Percentiles rank a stretch among this genome's conserved stretches.
phyloP scores from a whole-genome alignment of 2,888 invertebrate species.

The Limenitis arthemis region DNA sequence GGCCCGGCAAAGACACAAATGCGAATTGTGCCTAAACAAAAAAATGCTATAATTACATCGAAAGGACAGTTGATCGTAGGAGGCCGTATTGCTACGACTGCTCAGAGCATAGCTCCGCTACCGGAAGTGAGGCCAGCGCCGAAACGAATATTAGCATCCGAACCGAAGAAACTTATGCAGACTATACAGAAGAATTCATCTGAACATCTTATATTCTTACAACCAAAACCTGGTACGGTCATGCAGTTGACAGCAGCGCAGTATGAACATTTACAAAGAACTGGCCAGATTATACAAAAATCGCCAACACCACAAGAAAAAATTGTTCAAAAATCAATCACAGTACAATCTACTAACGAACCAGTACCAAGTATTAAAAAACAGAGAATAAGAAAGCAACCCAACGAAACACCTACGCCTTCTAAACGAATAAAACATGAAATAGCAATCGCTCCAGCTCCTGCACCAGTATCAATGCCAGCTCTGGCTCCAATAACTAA shows the following conservation, averaged over 20 bases:
- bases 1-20: slow-evolving; percentile 41
- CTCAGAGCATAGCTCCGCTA: slow-evolving; percentile 62
- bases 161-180: slow-evolving; percentile 52
- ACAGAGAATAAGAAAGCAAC: slow-evolving; percentile 43
- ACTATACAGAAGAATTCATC: slow-evolving; percentile 48
- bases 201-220: slow-evolving; percentile 58
- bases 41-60: slow-evolving; percentile 70
- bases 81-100: slow-evolving; percentile 55
- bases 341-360: slow-evolving; percentile 39
- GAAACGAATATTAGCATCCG: slow-evolving; percentile 46
- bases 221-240: slow-evolving; percentile 63
- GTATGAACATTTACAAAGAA: slow-evolving; percentile 63
- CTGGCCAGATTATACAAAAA: slow-evolving; percentile 62
- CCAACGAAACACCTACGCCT: slow-evolving; percentile 39
- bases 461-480: slow-evolving; percentile 32
- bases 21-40: slow-evolving; percentile 55
- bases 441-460: slow-evolving; percentile 43
- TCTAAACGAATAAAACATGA: slow-evolving; percentile 51
- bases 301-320: slow-evolving; percentile 42
- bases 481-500: slow-evolving; percentile 38
- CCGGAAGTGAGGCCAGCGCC: slow-evolving; percentile 53
- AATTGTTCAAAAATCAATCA: slow-evolving; percentile 48
- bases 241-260: slow-evolving; percentile 66
- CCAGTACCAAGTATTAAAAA: slow-evolving; percentile 36
- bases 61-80: slow-evolving; percentile 70